Base-by-base conservation (phyloP, 2,888 invertebrate genomes). In the Drosophila kuntzei region DNA sequence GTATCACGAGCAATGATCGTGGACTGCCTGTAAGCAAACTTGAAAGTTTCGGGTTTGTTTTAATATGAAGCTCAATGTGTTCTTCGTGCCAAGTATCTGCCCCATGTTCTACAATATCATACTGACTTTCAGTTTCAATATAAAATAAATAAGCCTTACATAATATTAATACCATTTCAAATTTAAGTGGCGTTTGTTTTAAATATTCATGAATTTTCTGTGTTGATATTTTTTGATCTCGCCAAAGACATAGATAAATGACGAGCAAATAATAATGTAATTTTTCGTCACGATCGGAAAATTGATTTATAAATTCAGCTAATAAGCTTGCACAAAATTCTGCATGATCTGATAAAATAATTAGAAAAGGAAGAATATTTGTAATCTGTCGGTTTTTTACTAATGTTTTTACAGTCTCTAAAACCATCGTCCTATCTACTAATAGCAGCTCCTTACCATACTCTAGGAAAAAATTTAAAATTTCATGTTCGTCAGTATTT, bases 201-300 rank as follows among this genome's bases (percentile, higher is more conserved):
- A 84, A 18, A 34, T 58, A 77, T 5, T 79, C 25, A 11, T 54
- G 6, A 46, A 87, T 59, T 34, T 12, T 16, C 5, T 57, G 9
- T 8, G 64, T 20, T 7, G 51, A 32, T 3, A 69, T 36, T 73
- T 76, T 72, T 0, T 60, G 58, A 7, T 49, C 36, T 2, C 44
- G 69, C 87, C 81, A 84, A 14, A 84, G 66, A 7, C 43, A 18
- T 5, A 84, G 50, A 50, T 81, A 71, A 1, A 81, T 55, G 9
- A 49, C 51, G 1, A 87, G 62, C 49, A 72, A 71, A 63, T 79
- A 76, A 53, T 47, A 72, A 57, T 66, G 59, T 22, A 72, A 11
- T n/a, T 62, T 71, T 25, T 73, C 57, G 34, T 74, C 43, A 37
- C 39, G 53, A 1, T 14, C n/a, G 1, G 65, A 36, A 61, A 22